phyloP scores from a whole-genome alignment of 2,113 vertebrate species.

The Heterochromis multidens region DNA sequence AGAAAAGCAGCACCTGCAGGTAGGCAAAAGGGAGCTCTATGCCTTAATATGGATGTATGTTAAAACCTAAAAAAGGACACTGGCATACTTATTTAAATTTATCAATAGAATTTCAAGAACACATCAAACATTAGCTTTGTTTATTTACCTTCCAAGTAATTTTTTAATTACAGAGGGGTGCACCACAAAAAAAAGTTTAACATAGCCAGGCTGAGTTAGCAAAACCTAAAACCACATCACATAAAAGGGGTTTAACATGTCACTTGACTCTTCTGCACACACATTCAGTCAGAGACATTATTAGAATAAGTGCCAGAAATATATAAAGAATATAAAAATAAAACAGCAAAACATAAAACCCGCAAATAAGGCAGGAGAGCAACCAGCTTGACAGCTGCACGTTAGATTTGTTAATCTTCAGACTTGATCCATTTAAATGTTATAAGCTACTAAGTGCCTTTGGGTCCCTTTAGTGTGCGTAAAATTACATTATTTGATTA shows the following conservation, averaged over 20 bases:
- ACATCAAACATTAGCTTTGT: background rate
- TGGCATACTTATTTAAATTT: background rate
- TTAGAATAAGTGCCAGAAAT: background rate
- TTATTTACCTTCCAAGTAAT: accelerated
- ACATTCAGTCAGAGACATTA: background rate
- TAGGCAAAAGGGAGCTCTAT: slow-evolving; percentile 58
- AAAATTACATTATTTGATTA: background rate
- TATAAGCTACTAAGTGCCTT: background rate
- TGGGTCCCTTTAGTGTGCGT: background rate
- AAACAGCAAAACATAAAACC: background rate
- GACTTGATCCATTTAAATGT: background rate
- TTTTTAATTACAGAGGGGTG: background rate
- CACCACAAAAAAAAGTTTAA: background rate
- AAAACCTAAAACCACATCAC: background rate
- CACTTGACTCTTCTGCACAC: background rate
- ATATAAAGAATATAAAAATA: background rate
- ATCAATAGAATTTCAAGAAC: background rate
- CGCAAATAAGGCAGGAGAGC: background rate
- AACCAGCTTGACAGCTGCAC: too few species aligned
- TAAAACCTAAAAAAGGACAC: background rate
- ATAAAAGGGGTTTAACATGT: background rate
- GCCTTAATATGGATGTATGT: background rate
- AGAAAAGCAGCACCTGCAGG: slow-evolving; percentile 99
- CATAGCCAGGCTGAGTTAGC: background rate
- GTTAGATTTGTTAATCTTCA: background rate